phyloP scores from a whole-genome alignment of 1,140 invertebrate genomes.

The Sesamia nonagrioides region DNA sequence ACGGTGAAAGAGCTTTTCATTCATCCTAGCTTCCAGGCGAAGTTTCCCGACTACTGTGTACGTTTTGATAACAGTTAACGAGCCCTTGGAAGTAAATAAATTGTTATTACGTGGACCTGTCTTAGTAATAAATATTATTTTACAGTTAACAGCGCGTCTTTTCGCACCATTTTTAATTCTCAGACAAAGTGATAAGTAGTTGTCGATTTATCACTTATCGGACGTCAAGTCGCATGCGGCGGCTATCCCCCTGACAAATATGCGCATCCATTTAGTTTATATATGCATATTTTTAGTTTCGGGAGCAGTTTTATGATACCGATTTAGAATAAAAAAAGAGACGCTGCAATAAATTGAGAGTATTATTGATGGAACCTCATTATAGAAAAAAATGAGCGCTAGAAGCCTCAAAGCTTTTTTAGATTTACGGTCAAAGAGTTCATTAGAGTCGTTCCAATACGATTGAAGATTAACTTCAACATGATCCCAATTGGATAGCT shows the following conservation, averaged over 20 bases:
- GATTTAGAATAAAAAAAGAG: too few species aligned
- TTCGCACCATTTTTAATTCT: slow-evolving; percentile 18
- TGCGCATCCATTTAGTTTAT: slow-evolving; percentile 35
- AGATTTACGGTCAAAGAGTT: slow-evolving; percentile 30
- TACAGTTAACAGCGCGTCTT: slow-evolving; percentile 18
- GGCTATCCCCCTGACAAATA: background rate
- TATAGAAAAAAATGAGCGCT: background rate
- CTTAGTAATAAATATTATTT: slow-evolving; percentile 34
- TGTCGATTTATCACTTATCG: slow-evolving; percentile 18
- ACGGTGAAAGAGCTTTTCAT: slow-evolving; percentile 75
- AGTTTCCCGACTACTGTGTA: slow-evolving; percentile 61
- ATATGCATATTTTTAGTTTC: slow-evolving; percentile 30
- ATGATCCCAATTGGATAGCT: slow-evolving; percentile 30
- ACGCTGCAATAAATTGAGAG: background rate
- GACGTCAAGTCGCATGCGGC: background rate
- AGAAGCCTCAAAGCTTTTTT: slow-evolving; percentile 3
- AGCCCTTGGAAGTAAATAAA: too few species aligned
- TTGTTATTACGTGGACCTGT: slow-evolving; percentile 46
- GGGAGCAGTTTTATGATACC: background rate
- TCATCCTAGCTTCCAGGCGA: slow-evolving; percentile 55
- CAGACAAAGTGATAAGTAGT: slow-evolving; percentile 3
- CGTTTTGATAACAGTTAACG: slow-evolving; percentile 66
- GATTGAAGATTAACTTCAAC: slow-evolving; percentile 41
- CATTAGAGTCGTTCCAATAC: slow-evolving; percentile 25
- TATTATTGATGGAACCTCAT: background rate